Evolutionary conservation across 2,888 invertebrate species (phyloP), one percentile per base, ranked within the genome.

Genomic region (Raillietiella orientalis): DNA sequence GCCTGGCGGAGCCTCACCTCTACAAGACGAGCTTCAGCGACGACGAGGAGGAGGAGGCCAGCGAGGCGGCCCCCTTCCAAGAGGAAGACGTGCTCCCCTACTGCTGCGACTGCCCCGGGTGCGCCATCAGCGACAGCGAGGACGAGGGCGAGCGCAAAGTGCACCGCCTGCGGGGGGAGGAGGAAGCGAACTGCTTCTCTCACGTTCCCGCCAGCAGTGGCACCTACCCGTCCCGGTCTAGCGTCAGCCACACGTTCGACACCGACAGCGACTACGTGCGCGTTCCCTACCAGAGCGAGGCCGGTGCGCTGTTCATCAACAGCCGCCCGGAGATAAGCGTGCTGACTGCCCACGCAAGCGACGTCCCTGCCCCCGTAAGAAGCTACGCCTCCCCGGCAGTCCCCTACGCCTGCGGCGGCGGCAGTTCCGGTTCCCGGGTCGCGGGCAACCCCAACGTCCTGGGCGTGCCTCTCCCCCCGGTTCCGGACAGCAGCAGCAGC

Each of bases 231-330:
- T 30, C 31, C 6, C 27, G 33, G 5, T 29, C 32, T 23, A 34
- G 71, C 2, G 67, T 75, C 21, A 72, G 74, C 37, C 63, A 65
- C 35, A 74, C 71, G 1, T 55, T 77, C 38, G 74, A 77, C 42
- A 75, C 77, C 1, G 72, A 75, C 38, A 74, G 72, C 15, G 77
- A 79, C 44, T 79, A 79, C 41, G 77, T 77, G 2, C 69, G 74
- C 31, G 50, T 74, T 39, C 43, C 55, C 2, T 66, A 66, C 44
- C 26, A 31, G 14, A 29, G 30, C 25, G 67, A 69, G 48, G 62
- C 65, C 1, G 53, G 64, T 25, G 70, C 69, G 1, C 53, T 70
- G 32, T 65, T 70, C 34, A 66, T 71, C 17, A 67, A 66, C 15
- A 63, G 66, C 0, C 57, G 66, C 32, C 64, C 70, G 1, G 65